Evolutionary conservation across 2,888 invertebrate genomes (phyloP).

Genomic region (Odontocerum albicorne): DNA sequence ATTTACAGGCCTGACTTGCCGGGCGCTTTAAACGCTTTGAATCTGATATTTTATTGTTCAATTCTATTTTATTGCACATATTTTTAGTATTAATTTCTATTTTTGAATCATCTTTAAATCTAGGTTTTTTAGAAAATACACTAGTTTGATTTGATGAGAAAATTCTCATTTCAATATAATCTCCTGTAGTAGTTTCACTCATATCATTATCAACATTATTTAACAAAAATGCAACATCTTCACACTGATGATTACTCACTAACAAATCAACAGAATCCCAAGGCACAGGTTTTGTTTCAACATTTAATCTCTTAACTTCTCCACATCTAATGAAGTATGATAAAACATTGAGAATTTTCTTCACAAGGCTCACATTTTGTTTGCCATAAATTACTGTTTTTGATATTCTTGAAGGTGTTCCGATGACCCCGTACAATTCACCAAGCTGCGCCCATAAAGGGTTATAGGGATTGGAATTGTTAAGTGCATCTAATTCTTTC

Average conservation of each 20-base stretch:
- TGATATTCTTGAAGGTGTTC: constrained; percentile 73
- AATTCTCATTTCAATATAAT: constrained; percentile 34
- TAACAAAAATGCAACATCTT: constrained; percentile 2
- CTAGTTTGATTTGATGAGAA: constrained; percentile 26
- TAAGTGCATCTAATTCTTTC: constrained; percentile 58
- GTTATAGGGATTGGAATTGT: constrained; percentile 75
- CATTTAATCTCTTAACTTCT: constrained; percentile 58
- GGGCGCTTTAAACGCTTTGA: constrained; percentile 27
- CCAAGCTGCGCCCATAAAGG: constrained; percentile 88
- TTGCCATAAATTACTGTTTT: constrained; percentile 78
- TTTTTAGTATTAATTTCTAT: no score
- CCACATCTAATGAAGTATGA: constrained; percentile 88
- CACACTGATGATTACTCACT: constrained; percentile 32
- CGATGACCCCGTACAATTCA: constrained; percentile 84
- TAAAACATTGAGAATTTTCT: constrained; percentile 73
- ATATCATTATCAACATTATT: constrained; percentile 40
- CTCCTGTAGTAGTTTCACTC: constrained; percentile 6
- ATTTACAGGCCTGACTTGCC: constrained; percentile 20
- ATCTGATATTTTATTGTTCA: no score
- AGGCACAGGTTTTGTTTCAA: constrained; percentile 15
- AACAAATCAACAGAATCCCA: constrained; percentile 32
- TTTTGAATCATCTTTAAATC: no score
- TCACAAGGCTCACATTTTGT: constrained; percentile 66
- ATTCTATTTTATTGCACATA: no score
- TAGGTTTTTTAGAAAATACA: no score